phyloP scores from a whole-genome alignment of 2,888 invertebrate species.

The Ceramica pisi region DNA sequence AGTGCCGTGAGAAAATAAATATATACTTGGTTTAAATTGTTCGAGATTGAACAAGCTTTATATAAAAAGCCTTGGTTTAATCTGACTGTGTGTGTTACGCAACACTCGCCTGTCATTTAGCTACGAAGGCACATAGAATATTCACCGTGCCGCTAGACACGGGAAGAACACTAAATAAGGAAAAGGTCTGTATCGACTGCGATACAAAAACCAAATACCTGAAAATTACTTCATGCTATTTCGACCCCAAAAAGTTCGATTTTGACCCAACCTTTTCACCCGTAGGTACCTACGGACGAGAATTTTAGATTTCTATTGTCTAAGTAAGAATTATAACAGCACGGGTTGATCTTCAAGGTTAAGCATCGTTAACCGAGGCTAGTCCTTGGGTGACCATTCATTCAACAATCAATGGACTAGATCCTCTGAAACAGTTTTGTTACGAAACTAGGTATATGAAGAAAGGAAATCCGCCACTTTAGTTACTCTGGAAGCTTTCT shows the following conservation, averaged over 20 bases:
- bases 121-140: constrained; percentile 49
- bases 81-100: constrained; percentile 29
- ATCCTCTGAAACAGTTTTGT: not conserved
- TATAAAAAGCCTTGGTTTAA: constrained; percentile 30
- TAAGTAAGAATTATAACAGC: too few species aligned
- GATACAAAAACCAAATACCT: constrained; percentile 29
- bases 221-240: constrained; percentile 8
- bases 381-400: too few species aligned
- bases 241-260: not conserved
- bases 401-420: not conserved
- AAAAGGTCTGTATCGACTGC: constrained; percentile 20
- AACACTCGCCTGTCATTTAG: constrained; percentile 37
- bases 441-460: too few species aligned
- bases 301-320: not conserved
- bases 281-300: too few species aligned
- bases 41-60: constrained; percentile 12
- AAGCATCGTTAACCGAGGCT: too few species aligned
- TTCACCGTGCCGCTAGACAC: constrained; percentile 34
- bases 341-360: too few species aligned
- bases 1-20: constrained; percentile 44
- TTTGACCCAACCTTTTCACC: too few species aligned
- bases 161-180: constrained; percentile 38
- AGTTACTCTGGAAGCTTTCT: constrained; percentile 5
- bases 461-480: not conserved
- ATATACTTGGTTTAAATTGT: constrained; percentile 18